Evolutionary conservation across 2,113 vertebrate species (phyloP), one percentile per base, ranked within the genome.

Genomic region (Trochalopteron elliotii): DNA sequence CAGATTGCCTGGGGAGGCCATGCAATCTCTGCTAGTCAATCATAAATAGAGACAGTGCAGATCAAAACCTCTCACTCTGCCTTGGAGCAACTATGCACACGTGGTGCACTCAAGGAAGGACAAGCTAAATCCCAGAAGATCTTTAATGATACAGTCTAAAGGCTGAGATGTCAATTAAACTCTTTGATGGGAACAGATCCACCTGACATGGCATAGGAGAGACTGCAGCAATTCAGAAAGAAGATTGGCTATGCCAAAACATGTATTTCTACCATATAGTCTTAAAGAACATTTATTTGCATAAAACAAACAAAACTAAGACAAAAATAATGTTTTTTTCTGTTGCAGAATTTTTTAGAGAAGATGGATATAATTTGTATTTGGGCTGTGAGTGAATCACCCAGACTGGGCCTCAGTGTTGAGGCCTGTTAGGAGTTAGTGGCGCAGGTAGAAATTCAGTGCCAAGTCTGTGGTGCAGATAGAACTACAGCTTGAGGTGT

Each of bases 1-100:
- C 64, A 74, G 47, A 47, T 86, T 89, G 85, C 94, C 94, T 28
- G 60, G 35, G 85, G 88, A 88, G 13, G 67, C 63, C 45, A 3
- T 57, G 82, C 85, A 94, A 89, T 94, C 83, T 93, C 60, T 96
- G 56, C 75, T 93, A 93, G 96, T 94, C 96, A 95, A 88, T 97
- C 93, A 96, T 91, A 93, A 96, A 96, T 61, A 94, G 94, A 93
- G 93, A 94, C 93, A 95, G 42, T 24, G 33, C 63, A 94, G 89
- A 93, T 87, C 87, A 91, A 97, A 96, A 82, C 81, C 33, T 69
- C 70, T 82, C 53, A 10, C 30, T 91, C 37, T 91, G 78, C 87
- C 96, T 96, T 35, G 21, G 4, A 93, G 95, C 87, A 87, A 50
- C 67, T 84, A 45, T 3, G 67, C n/a, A 76, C 45, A 80, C 45